A percentile compares a stretch with the other conserved stretches of the same genome.
Conservation (phyloP, 2,797 vertebrate species). For the Parotocinclus haroldoi region DNA sequence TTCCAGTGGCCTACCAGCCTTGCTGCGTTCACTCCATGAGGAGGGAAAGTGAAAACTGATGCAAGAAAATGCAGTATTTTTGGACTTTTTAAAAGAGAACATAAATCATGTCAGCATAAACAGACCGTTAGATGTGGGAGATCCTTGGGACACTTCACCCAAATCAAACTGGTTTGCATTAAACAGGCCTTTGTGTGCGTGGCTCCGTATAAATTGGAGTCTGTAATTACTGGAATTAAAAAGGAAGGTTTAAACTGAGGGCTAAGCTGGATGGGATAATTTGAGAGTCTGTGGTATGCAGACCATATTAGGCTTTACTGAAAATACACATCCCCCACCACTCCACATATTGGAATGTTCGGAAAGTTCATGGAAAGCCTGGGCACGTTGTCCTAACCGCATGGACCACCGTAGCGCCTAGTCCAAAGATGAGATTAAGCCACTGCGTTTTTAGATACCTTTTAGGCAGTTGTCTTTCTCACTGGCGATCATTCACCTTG, state of each 20-base stretch:
- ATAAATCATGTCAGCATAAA: constrained; percentile 82
- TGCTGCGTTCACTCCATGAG: constrained; percentile 51
- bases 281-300: constrained; percentile 86
- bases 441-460: constrained; percentile 44
- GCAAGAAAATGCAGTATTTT: constrained; percentile 64
- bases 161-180: constrained; percentile 85
- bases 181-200: constrained; percentile 82
- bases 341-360: constrained; percentile 80
- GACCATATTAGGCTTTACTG: constrained; percentile 85
- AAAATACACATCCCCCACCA: constrained; percentile 78
- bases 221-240: constrained; percentile 88
- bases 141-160: constrained; percentile 77
- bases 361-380: constrained; percentile 74
- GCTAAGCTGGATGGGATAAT: constrained; percentile 84
- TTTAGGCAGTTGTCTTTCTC: constrained; percentile 28
- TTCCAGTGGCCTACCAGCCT: constrained; percentile 53
- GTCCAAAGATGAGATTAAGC: constrained; percentile 40
- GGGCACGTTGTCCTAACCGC: constrained; percentile 67
- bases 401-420: constrained; percentile 60
- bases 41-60: constrained; percentile 63
- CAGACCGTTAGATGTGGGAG: constrained; percentile 76
- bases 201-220: constrained; percentile 81
- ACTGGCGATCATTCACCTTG: constrained; percentile 55
- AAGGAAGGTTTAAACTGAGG: constrained; percentile 85
- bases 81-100: constrained; percentile 57